Conservation (phyloP, 2,888 invertebrate species). For the Drosophila planitibia region DNA sequence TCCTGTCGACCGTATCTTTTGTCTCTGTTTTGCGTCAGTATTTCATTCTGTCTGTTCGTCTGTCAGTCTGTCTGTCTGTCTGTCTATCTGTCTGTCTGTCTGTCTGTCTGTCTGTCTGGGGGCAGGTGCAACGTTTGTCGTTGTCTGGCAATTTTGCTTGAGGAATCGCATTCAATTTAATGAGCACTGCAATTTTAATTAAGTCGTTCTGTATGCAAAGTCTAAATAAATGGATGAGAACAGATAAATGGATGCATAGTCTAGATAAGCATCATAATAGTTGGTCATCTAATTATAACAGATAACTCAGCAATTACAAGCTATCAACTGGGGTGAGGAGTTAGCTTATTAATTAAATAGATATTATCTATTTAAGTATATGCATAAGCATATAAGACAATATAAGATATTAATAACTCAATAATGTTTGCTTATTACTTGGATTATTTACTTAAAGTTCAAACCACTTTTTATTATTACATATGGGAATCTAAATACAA, state of each 20-base stretch:
- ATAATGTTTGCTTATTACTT: not conserved
- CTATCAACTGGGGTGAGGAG: not conserved
- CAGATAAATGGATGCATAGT: constrained; percentile 14
- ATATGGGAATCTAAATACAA: not conserved
- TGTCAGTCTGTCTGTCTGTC: not conserved
- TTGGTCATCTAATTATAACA: constrained; percentile 30
- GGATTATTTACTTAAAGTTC: not conserved
- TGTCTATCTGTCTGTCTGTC: not conserved
- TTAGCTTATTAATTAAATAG: not conserved
- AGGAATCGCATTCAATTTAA: constrained; percentile 66
- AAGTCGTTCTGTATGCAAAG: constrained; percentile 50
- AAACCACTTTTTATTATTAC: not conserved
- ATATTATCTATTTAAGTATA: not conserved
- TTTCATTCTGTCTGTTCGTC: not conserved
- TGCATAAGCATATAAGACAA: not conserved
- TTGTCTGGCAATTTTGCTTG: constrained; percentile 63
- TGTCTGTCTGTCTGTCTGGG: constrained; percentile 21
- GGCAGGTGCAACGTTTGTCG: constrained; percentile 42
- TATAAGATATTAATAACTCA: not conserved
- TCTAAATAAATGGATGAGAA: constrained; percentile 26
- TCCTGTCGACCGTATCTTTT: constrained; percentile 46
- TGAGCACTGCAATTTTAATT: constrained; percentile 70
- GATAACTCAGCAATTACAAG: constrained; percentile 15
- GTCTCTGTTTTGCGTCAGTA: constrained; percentile 1
- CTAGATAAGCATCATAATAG: constrained; percentile 24